phyloP scores from a whole-genome alignment of 2,888 invertebrate genomes.

The Herminia tarsipennalis region DNA sequence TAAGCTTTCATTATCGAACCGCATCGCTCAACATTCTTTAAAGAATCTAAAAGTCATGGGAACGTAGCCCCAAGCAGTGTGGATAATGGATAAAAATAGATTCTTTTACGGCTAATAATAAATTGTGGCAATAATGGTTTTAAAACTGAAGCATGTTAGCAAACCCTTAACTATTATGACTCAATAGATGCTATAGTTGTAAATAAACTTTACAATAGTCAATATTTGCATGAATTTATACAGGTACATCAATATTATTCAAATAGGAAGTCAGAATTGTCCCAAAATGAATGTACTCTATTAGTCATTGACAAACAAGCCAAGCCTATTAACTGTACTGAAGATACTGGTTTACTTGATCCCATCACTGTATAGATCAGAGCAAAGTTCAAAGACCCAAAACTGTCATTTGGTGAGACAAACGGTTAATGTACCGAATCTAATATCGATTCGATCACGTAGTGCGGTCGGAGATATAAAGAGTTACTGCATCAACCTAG shows the following conservation, averaged over 20 bases:
- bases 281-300: conserved; percentile 1
- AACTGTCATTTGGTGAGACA: conserved; percentile 40
- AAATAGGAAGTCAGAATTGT: conserved; percentile 1
- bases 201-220: too few relatives aligned
- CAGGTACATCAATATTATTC: not conserved
- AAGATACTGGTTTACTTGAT: conserved; percentile 18
- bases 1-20: too few relatives aligned
- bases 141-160: too few relatives aligned
- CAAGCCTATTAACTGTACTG: conserved; percentile 19
- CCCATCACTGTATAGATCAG: conserved; percentile 22
- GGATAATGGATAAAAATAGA: too few relatives aligned
- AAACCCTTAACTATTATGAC: too few relatives aligned
- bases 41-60: too few relatives aligned
- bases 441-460: conserved; percentile 49
- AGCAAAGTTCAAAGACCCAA: conserved; percentile 47
- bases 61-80: too few relatives aligned
- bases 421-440: conserved; percentile 39
- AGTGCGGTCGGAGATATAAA: conserved; percentile 49
- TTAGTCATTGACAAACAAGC: conserved; percentile 17
- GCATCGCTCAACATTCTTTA: too few relatives aligned
- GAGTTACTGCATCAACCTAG: conserved; percentile 26
- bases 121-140: too few relatives aligned
- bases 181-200: too few relatives aligned
- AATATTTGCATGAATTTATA: too few relatives aligned
- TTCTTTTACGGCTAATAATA: too few relatives aligned